Conservation (phyloP, 1,140 invertebrate genomes). For the Teleopsis dalmanni region DNA sequence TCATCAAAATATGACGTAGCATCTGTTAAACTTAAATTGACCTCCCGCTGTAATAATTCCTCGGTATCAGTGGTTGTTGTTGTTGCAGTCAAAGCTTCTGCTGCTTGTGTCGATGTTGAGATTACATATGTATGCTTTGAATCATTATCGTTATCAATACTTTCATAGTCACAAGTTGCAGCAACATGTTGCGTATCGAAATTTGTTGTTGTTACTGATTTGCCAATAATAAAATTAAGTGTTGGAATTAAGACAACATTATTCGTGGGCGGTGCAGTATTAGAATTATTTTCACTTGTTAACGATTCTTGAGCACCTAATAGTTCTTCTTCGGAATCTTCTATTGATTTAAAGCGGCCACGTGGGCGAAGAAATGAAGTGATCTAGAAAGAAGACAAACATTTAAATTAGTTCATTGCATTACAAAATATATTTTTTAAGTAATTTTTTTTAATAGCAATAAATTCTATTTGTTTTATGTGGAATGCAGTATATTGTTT, state of each 20-base stretch:
- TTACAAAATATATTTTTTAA: not conserved
- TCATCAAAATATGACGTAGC: slow-evolving; percentile 28
- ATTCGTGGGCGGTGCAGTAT: slow-evolving; percentile 9
- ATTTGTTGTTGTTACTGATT: not conserved
- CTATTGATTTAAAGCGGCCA: slow-evolving; percentile 13
- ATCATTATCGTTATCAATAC: slow-evolving; percentile 22
- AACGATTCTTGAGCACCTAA: slow-evolving; percentile 12
- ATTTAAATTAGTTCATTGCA: not conserved
- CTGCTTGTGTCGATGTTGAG: slow-evolving; percentile 9
- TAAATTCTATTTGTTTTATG: no score
- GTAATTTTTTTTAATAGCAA: not conserved
- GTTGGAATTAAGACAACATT: slow-evolving; percentile 36
- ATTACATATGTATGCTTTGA: slow-evolving; percentile 35
- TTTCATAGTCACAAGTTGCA: slow-evolving; percentile 11
- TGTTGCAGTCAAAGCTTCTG: slow-evolving; percentile 24
- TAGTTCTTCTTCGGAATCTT: not conserved
- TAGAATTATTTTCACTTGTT: not conserved
- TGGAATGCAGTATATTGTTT: no score
- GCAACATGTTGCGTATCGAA: slow-evolving; percentile 3
- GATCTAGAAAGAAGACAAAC: slow-evolving; percentile 22
- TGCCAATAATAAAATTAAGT: slow-evolving; percentile 26
- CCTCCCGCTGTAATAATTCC: slow-evolving; percentile 29
- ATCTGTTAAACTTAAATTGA: slow-evolving; percentile 25
- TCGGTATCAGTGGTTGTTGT: slow-evolving; percentile 27
- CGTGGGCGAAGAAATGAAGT: slow-evolving; percentile 33